A percentile compares a stretch with the other conserved stretches of the same genome.
These are phyloP conservation scores for Anoplopoma fimbria DNA, from an alignment of 2,113 vertebrate genomes.

Conservation along the genomic window DNA sequence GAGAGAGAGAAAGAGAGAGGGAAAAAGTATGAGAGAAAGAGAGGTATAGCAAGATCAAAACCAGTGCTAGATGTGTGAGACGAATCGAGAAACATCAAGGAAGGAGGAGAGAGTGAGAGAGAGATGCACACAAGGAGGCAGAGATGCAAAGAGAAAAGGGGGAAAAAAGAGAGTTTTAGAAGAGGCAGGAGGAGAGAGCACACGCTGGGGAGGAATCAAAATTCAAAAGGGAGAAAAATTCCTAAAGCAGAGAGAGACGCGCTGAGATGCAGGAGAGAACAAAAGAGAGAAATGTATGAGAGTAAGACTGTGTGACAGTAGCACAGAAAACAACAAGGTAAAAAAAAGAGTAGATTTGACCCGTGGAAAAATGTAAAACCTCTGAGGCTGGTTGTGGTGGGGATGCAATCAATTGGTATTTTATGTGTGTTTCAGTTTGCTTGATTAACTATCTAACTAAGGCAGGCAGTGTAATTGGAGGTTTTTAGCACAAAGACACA, in stretches of 20 bases:
- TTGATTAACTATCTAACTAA: neutral
- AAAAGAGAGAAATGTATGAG: conserved; percentile 42
- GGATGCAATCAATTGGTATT: conserved; percentile 10
- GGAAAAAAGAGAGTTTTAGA: conserved; percentile 38
- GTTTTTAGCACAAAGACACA: too few relatives aligned
- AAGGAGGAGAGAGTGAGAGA: conserved; percentile 33
- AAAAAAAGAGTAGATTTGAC: conserved; percentile 37
- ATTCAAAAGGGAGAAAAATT: conserved; percentile 59
- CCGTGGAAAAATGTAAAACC: neutral
- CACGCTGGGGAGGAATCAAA: conserved; percentile 61
- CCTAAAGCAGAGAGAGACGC: conserved; percentile 52
- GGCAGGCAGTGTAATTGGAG: neutral
- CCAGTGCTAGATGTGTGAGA: conserved; percentile 41
- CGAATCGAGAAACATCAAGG: conserved; percentile 52
- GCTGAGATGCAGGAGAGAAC: conserved; percentile 45
- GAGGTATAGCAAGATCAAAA: conserved; percentile 61
- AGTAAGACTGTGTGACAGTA: conserved; percentile 52
- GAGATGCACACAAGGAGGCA: conserved; percentile 32
- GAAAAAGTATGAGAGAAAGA: neutral
- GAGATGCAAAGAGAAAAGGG: conserved; percentile 17
- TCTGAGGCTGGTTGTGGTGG: conserved; percentile 1
- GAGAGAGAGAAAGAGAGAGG: neutral
- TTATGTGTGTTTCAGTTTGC: neutral
- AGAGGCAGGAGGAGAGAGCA: conserved; percentile 31
- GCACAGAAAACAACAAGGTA: conserved; percentile 6